phyloP scores from a whole-genome alignment of 2,797 vertebrate species.

The Ctenopoma kingsleyae region DNA sequence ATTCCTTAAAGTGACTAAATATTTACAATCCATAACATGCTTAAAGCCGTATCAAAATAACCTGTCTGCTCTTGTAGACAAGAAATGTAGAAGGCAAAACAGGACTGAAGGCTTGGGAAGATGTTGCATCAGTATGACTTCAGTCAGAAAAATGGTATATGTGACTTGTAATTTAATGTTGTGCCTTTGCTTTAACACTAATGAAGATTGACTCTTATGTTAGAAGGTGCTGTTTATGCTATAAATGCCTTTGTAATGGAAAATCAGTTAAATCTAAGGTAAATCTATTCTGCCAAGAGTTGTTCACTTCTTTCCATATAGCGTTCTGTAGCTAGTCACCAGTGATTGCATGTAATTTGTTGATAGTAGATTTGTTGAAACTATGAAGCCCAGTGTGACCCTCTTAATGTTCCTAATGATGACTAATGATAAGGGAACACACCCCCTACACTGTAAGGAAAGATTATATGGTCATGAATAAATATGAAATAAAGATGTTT shows the following conservation, averaged over 20 bases:
- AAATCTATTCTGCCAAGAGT: too few species aligned
- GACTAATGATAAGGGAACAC: not conserved
- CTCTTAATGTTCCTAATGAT: not conserved
- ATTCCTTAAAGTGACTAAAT: not conserved
- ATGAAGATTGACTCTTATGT: not conserved
- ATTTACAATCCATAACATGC: not conserved
- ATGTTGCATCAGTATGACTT: conserved; percentile 27
- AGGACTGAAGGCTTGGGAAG: conserved; percentile 10
- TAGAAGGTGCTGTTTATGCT: not conserved
- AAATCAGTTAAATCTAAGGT: not conserved
- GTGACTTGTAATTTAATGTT: not conserved
- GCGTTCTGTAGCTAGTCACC: too few species aligned
- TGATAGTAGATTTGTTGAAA: not conserved
- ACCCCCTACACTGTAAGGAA: not conserved
- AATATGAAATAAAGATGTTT: too few species aligned
- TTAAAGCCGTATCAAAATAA: not conserved
- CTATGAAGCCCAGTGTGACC: not conserved
- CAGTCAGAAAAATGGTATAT: not conserved
- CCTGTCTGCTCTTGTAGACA: not conserved
- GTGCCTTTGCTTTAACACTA: not conserved
- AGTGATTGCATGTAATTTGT: not conserved
- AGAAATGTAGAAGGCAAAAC: conserved; percentile 16
- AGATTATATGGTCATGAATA: too few species aligned
- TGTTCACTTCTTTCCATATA: too few species aligned
- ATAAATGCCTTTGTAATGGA: not conserved